Evolutionary conservation across 2,888 invertebrate species (phyloP), one percentile per base, ranked within the genome.

Genomic region (Dilophus febrilis): DNA sequence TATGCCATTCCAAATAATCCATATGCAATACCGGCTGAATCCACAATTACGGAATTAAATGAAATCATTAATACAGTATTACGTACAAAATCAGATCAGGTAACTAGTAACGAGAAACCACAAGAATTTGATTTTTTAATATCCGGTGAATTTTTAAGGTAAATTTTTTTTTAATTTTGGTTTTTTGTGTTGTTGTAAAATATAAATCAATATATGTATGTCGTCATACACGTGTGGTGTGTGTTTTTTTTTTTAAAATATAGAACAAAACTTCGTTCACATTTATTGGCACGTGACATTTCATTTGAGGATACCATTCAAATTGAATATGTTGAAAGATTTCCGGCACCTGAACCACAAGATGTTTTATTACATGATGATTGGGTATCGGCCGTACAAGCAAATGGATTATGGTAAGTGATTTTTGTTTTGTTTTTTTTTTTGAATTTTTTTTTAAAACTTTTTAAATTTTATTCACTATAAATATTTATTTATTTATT

Each of bases 351-450:
- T 0, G 75, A 85, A 52, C 94, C 95, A 1, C 77, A 88, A 55
- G 85, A 92, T 58, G 87, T 88, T 56, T 66, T 97, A 47, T 71
- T 87, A 58, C 94, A 95, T 53, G 91, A 95, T 62, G 97, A 98
- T 57, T 98, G 97, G 97, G 90, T 97, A n/a, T 82, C 90, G 16
- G 75, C 86, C 33, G 77, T 92, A 1, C 76, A 81, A 49, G 69
- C 75, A 31, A 64, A 68, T 44, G 71, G 70, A 31, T 74, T 75
- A 54, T 85, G 82, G 38, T 38, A 17, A 13, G n/a, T n/a, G n/a
- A n/a, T n/a, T n/a, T 11, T 19, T 80, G 12, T 27, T 10, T 16
- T 7, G 4, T 26, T 34, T 18, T 26, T 40, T 40, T 27, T 10
- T 13, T 29, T 22, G 8, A n/a, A 17, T 35, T 38, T 44, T 33